These are phyloP conservation scores for Linyphia triangularis DNA, from an alignment of 2,888 invertebrate species.

Conservation along the genomic window DNA sequence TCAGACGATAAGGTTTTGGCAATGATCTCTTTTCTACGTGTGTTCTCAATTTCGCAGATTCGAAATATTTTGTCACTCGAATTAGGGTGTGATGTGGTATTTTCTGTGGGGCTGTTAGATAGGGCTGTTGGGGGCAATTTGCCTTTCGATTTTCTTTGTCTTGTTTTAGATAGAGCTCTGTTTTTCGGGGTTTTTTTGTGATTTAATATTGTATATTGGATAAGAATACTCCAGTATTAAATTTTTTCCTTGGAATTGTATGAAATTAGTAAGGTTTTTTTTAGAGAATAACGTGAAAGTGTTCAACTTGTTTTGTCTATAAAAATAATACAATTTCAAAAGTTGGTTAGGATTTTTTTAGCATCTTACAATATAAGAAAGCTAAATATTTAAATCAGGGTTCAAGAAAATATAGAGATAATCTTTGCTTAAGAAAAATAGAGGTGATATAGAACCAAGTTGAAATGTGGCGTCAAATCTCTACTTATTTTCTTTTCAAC, in stretches of 20 bases:
- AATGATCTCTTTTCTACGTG: conserved; percentile 36
- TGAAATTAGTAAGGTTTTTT: too few relatives aligned
- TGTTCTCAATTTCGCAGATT: conserved; percentile 42
- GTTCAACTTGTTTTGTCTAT: too few relatives aligned
- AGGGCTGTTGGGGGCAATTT: not conserved
- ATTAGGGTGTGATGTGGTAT: conserved; percentile 17
- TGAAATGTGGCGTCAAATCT: too few relatives aligned
- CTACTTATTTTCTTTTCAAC: too few relatives aligned
- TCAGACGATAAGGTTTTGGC: conserved; percentile 26
- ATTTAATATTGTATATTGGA: not conserved
- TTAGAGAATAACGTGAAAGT: too few relatives aligned
- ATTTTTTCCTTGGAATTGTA: not conserved
- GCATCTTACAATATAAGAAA: too few relatives aligned
- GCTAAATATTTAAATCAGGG: too few relatives aligned
- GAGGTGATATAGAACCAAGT: too few relatives aligned
- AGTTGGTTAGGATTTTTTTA: too few relatives aligned
- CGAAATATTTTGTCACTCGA: conserved; percentile 54
- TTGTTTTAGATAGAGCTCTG: not conserved
- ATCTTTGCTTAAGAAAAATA: too few relatives aligned
- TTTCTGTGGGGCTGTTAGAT: not conserved
- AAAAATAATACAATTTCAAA: too few relatives aligned
- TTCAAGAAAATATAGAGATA: too few relatives aligned
- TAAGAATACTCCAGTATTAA: not conserved
- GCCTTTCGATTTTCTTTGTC: not conserved
- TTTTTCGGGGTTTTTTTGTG: not conserved